A percentile compares a stretch with the other conserved stretches of the same genome.
Evolutionary conservation across 2,888 invertebrate species (phyloP).

Genomic region (Platycheirus albimanus): DNA sequence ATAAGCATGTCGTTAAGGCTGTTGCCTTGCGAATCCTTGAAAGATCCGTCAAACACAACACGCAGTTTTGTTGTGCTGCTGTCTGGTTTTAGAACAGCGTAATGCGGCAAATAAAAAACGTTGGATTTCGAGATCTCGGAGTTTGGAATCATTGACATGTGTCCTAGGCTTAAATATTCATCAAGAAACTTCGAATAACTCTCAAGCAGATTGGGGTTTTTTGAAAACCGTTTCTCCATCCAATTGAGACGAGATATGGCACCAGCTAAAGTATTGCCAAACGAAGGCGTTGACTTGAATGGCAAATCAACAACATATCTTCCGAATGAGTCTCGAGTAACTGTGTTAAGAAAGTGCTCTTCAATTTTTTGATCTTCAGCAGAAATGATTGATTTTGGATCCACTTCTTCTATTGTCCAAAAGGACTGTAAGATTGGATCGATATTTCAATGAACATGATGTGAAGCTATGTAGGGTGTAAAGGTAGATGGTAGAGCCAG

Average conservation of each 20-base stretch:
- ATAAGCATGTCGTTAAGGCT: neutral
- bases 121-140: neutral
- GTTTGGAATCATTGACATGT: neutral
- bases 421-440: too few relatives aligned
- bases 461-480: neutral
- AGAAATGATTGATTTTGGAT: conserved; percentile 10
- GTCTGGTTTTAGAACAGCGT: too few relatives aligned
- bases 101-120: neutral
- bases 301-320: neutral
- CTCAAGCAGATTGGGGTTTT: too few relatives aligned
- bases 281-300: too few relatives aligned
- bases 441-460: conserved; percentile 1
- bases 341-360: too few relatives aligned
- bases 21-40: neutral
- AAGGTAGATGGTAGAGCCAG: neutral
- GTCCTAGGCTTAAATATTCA: too few relatives aligned
- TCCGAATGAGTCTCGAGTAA: conserved; percentile 42
- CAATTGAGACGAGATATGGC: neutral
- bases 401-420: conserved; percentile 22
- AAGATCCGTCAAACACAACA: neutral
- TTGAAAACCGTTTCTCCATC: neutral
- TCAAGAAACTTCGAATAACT: too few relatives aligned
- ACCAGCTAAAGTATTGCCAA: too few relatives aligned
- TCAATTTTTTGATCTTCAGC: conserved; percentile 31
- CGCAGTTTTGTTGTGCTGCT: too few relatives aligned